Evolutionary conservation across 2,888 invertebrate genomes (phyloP), one percentile per base, ranked within the genome.

Genomic region (Trichogramma dendrolimi): DNA sequence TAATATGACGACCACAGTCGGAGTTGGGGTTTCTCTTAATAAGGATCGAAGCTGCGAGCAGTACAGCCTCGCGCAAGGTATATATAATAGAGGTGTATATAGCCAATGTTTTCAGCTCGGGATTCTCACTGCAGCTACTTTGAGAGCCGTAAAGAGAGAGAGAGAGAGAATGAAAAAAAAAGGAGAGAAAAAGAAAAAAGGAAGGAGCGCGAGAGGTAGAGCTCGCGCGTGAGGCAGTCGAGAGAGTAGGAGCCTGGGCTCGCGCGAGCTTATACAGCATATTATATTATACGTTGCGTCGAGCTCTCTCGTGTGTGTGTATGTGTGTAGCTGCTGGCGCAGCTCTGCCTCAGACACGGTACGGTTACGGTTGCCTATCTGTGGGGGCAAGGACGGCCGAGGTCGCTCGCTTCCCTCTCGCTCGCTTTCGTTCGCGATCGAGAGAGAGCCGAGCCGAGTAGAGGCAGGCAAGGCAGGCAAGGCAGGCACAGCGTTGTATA

Each of bases 381-480:
- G 70, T 71, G 70, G 74, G 75, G 75, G 78, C 78, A 78, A 78
- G 78, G 78, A 78, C 78, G 78, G 72, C 74, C 78, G 78, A 78
- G 78, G 78, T 77, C 78, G 76, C 66, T 62, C 14, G 61, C 59
- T 59, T 55, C 57, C 44, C 38, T 61, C 60, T 54, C 52, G 55
- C 56, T 55, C 58, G 47, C 55, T 57, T 51, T 51, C 56, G 43
- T 46, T 39, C 50, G 43, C 10, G 48, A 50, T 42, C 49, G 54
- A 14, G 57, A 14, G 48, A 10, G 48, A 43, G 44, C n/a, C 57
- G 14, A 38, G n/a, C 57, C 54, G 54, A 11, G 51, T 14, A 2
- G 8, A 14, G 14, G 39, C 8, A 55, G 14, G 55, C 11, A 42
- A 14, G 14, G 39, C 8, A 55, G 14, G 55, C 11, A 42, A 8